Evolutionary conservation across 2,113 vertebrate genomes (phyloP), one percentile per base, ranked within the genome.

Genomic region (Alectura lathami): DNA sequence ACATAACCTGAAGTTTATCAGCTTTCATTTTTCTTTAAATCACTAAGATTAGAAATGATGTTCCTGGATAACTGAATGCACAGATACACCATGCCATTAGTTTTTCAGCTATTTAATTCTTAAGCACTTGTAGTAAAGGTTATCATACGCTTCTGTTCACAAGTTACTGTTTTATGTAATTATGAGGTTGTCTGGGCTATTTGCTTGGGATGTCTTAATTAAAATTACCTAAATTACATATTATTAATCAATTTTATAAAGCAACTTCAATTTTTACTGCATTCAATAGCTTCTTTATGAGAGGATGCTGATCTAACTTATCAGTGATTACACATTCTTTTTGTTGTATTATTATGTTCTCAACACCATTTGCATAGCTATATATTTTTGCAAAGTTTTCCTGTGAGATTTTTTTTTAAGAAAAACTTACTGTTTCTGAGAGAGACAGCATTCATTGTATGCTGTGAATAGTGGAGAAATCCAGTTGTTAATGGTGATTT

Each of bases 91-190:
- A 6, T 38, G 14, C 83, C 40, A 9, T 93, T 81, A 70, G 42
- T 75, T 42, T 94, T 94, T 47, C 56, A 89, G 47, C 72, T 81
- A 88, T 40, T 66, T 91, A 73, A 56, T 79, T 91, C 51, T 56
- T 67, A 83, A 81, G 50, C 17, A 38, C 86, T 38, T 48, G 13
- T 34, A 78, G 32, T 48, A 80, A 60, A 48, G 40, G 20, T 72
- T 36, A 53, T 86, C 29, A 36, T 45, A 59, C 29, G 50, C 59
- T 89, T 80, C 42, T 83, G 69, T 75, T 80, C 50, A 63, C 29
- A 88, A 24, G 20, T 85, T 83, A n/a, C 47, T 74, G 32, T 67
- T 12, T 93, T 81, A 54, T 0, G 23, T 14, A 59, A 34, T 79
- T 69, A 29, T 75, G 64, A 72, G 4, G 5, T 69, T 87, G 6